Evolutionary conservation across 2,113 vertebrate genomes (phyloP).

Genomic region (cattle (Bos taurus)): DNA sequence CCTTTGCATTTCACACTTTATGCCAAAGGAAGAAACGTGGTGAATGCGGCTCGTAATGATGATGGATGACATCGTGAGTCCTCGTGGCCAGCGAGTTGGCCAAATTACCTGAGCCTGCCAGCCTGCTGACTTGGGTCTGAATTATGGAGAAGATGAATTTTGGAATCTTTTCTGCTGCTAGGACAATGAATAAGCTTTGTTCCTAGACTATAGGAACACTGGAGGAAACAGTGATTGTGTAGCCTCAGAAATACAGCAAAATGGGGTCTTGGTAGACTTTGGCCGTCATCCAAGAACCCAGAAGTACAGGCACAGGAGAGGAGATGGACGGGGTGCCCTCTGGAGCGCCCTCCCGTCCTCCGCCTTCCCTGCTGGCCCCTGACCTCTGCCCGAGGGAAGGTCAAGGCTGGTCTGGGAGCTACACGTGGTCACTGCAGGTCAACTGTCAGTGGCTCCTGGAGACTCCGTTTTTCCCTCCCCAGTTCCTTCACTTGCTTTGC

Average conservation of each 20-base stretch:
- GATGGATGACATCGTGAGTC: conserved; percentile 36
- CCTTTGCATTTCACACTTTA: conserved; percentile 22
- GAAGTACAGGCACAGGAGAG: accelerated
- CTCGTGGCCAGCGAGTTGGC: not conserved
- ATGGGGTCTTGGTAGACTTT: not conserved
- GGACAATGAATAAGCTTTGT: conserved; percentile 27
- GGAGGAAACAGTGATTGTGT: not conserved
- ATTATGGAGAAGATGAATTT: conserved; percentile 20
- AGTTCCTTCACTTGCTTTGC: no score
- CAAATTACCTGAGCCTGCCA: not conserved
- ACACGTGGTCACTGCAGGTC: accelerated
- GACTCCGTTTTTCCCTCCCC: not conserved
- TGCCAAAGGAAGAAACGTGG: conserved; percentile 1
- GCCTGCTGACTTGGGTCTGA: not conserved
- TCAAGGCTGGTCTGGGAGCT: not conserved
- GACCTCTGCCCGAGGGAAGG: not conserved
- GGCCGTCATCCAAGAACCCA: not conserved
- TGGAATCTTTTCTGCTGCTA: conserved; percentile 11
- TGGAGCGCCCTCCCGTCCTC: accelerated
- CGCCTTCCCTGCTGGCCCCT: accelerated
- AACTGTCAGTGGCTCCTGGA: not conserved
- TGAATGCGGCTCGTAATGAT: conserved; percentile 36
- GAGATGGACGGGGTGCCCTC: accelerated
- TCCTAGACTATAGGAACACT: not conserved
- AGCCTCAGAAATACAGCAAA: not conserved